phyloP scores from a whole-genome alignment of 2,888 invertebrate genomes.

The Drosophila longiperda region DNA sequence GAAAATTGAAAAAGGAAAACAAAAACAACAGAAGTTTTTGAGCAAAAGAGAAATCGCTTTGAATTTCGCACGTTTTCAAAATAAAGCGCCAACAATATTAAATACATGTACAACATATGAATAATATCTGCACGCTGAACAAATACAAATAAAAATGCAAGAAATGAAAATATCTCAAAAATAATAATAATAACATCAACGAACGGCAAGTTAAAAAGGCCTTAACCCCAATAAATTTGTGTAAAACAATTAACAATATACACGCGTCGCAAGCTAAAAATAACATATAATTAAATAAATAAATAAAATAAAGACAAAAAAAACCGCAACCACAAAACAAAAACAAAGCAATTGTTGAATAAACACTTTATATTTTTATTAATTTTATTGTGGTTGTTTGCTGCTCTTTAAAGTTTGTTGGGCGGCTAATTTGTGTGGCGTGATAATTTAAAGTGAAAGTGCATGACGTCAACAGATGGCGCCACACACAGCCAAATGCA shows the following conservation, averaged over 20 bases:
- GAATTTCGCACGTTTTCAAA: slow-evolving; percentile 58
- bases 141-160: slow-evolving; percentile 49
- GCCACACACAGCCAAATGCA: slow-evolving; percentile 13
- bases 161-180: slow-evolving; percentile 16
- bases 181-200: slow-evolving; percentile 19
- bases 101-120: background rate
- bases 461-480: slow-evolving; percentile 38
- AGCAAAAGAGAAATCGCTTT: slow-evolving; percentile 63
- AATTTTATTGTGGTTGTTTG: slow-evolving; percentile 14
- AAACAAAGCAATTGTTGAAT: slow-evolving; percentile 1
- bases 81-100: slow-evolving; percentile 29
- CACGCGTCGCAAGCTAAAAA: slow-evolving; percentile 50
- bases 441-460: slow-evolving; percentile 32
- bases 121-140: slow-evolving; percentile 37
- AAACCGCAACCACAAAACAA: background rate
- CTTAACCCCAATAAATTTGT: slow-evolving; percentile 73
- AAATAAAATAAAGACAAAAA: slow-evolving; percentile 8
- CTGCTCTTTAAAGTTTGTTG: background rate
- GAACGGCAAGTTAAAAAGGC: slow-evolving; percentile 61
- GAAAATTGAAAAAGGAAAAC: slow-evolving; percentile 17
- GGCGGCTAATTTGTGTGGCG: slow-evolving; percentile 15
- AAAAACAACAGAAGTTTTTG: slow-evolving; percentile 20
- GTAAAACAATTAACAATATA: slow-evolving; percentile 67
- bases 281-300: slow-evolving; percentile 10
- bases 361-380: background rate